Percentiles rank a stretch among this genome's conserved stretches.
These are phyloP conservation scores for Ivindomyrus marchei DNA, from an alignment of 2,113 vertebrate species.

Conservation along the genomic window DNA sequence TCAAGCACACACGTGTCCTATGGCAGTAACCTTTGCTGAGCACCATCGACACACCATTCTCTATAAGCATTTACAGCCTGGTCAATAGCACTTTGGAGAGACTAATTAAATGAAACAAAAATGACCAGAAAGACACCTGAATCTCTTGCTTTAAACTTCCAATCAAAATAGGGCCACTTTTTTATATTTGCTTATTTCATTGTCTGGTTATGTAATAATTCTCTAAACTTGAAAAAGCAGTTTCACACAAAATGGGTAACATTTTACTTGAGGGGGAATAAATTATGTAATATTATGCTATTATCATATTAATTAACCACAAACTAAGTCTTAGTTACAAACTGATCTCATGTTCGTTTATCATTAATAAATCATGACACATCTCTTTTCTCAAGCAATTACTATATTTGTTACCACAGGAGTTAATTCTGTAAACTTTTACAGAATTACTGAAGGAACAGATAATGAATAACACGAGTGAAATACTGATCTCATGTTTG, in stretches of 20 bases:
- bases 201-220: not conserved
- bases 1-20: not conserved
- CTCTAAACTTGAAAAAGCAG: not conserved
- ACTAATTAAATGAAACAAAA: not conserved
- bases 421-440: not conserved
- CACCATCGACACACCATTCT: not conserved
- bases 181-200: not conserved
- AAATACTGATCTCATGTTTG: not conserved
- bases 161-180: not conserved
- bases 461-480: not conserved
- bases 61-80: not conserved
- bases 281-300: not conserved
- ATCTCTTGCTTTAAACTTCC: not conserved
- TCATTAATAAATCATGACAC: not conserved
- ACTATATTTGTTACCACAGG: not conserved
- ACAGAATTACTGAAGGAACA: not conserved
- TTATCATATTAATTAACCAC: not conserved
- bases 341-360: not conserved
- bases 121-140: not conserved
- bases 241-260: not conserved
- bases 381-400: not conserved
- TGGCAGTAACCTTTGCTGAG: not conserved
- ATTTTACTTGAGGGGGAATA: not conserved
- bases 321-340: not conserved
- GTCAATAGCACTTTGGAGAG: not conserved